These are phyloP conservation scores for Silurus glanis DNA, from an alignment of 2,113 vertebrate genomes.

Conservation along the genomic window DNA sequence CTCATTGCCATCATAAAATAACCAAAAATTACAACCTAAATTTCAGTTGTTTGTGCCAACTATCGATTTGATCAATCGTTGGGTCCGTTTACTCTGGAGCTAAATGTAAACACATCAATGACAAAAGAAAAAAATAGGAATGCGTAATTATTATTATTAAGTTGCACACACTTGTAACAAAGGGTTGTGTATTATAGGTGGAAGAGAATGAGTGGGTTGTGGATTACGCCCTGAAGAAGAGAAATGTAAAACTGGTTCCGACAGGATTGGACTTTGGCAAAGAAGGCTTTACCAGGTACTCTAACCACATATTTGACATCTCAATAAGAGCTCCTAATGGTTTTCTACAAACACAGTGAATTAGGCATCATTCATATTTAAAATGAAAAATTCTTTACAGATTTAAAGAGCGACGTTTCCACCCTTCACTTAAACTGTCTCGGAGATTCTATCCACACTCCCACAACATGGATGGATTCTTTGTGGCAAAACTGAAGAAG, in stretches of 20 bases:
- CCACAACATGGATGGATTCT: conserved; percentile 98
- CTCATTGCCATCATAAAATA: not conserved
- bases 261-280: conserved; percentile 94
- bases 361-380: not conserved
- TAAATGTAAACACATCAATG: not conserved
- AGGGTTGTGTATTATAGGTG: conserved; percentile 72
- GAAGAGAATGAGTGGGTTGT: conserved; percentile 99
- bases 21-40: not conserved
- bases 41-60: not conserved
- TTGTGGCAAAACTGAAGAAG: conserved; percentile 94
- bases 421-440: conserved; percentile 81
- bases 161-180: not conserved
- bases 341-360: not conserved
- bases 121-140: not conserved
- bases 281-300: conserved; percentile 91
- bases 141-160: not conserved
- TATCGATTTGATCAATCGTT: not conserved
- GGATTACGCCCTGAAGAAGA: conserved; percentile 94
- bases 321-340: not conserved
- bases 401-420: conserved; percentile 88
- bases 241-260: conserved; percentile 91
- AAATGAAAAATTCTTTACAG: conserved; percentile 59
- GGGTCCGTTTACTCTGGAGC: not conserved
- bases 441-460: conserved; percentile 94
- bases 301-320: not conserved